Evolutionary conservation across 92 coral and sea anemone genomes (phyloP).

Genomic region (Epizoanthus ramosus): DNA sequence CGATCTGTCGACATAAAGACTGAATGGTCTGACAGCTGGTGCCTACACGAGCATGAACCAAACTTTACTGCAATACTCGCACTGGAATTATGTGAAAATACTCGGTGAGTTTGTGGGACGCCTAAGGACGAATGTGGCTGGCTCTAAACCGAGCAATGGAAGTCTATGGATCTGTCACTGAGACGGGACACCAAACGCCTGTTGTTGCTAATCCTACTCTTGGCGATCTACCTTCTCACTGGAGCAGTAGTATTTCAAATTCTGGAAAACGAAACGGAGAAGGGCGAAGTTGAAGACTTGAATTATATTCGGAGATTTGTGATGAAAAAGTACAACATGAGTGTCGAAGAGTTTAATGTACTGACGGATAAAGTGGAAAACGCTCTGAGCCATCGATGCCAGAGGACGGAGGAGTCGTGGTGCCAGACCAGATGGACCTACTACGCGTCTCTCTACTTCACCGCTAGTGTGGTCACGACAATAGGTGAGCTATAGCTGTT

Average conservation of each 20-base stretch:
- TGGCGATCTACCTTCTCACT: constrained; percentile 85
- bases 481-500: constrained; percentile 73
- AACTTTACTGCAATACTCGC: background rate
- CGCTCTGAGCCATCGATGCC: constrained; percentile 88
- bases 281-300: constrained; percentile 60
- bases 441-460: constrained; percentile 94
- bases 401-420: constrained; percentile 83
- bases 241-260: constrained; percentile 97
- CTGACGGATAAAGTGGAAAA: constrained; percentile 75
- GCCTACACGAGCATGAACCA: constrained; percentile 20
- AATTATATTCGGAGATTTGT: constrained; percentile 68
- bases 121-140: background rate
- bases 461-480: constrained; percentile 97
- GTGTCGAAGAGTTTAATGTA: constrained; percentile 74
- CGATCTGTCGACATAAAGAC: constrained; percentile 16
- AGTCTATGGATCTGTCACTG: constrained; percentile 74
- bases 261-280: constrained; percentile 89
- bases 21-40: constrained; percentile 2
- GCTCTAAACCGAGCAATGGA: constrained; percentile 72
- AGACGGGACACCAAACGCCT: constrained; percentile 83
- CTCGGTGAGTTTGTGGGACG: background rate
- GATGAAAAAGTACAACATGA: constrained; percentile 72
- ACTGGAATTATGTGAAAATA: constrained; percentile 1
- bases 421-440: constrained; percentile 92
- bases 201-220: constrained; percentile 65